Conservation (phyloP, 1,140 invertebrate genomes). For the Euura saliciscinereae region DNA sequence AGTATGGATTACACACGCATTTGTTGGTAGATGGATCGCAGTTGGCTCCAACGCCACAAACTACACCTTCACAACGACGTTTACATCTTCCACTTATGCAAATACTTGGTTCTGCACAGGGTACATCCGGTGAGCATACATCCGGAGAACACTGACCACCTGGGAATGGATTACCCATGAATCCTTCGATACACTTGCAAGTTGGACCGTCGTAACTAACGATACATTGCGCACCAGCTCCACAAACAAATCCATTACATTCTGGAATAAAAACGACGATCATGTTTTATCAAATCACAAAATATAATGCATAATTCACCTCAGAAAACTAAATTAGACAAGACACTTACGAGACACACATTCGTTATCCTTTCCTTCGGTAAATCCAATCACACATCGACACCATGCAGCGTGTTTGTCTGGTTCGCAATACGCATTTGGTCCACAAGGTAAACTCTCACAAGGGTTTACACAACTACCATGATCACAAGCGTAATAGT, state of each 20-base stretch:
- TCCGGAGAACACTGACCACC: conserved; percentile 82
- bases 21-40: conserved; percentile 81
- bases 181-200: conserved; percentile 85
- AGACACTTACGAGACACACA: conserved; percentile 75
- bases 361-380: conserved; percentile 75
- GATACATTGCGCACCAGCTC: conserved; percentile 83
- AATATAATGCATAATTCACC: conserved; percentile 16
- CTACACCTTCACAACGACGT: conserved; percentile 80
- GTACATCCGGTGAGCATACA: conserved; percentile 75
- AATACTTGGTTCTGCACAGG: conserved; percentile 78
- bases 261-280: conserved; percentile 57
- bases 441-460: conserved; percentile 75
- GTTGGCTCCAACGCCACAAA: conserved; percentile 82
- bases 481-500: conserved; percentile 76
- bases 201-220: conserved; percentile 84
- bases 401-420: conserved; percentile 90
- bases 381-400: conserved; percentile 81
- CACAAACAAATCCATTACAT: conserved; percentile 82
- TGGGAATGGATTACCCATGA: conserved; percentile 88
- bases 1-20: conserved; percentile 86
- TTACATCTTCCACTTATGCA: conserved; percentile 87
- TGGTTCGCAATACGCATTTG: conserved; percentile 85
- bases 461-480: conserved; percentile 84
- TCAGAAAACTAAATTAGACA: not conserved
- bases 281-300: conserved; percentile 20